Base-by-base conservation (phyloP, 2,113 vertebrate genomes). In the Macroglossus sobrinus region DNA sequence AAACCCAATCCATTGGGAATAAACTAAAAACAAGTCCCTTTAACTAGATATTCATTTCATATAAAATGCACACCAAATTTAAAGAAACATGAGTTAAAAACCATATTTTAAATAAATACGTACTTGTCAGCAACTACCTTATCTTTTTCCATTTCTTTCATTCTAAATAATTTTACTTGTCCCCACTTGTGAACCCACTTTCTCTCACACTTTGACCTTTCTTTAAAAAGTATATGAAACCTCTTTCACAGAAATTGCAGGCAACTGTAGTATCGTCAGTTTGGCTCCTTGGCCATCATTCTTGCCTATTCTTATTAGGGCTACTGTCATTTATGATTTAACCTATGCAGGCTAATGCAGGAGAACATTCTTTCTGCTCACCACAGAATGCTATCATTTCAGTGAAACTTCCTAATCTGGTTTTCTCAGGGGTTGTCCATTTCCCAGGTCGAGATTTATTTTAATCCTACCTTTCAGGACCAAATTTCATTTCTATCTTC, bases 11-110 rank as follows among this genome's bases (percentile, higher is more conserved):
- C 15, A 38, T 4, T 21, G 21, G 21, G 2, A 5, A 95, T 69
- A 93, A 94, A 68, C 59, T 55, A 55, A 89, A 88, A 30, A 66
- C 2, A 82, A 68, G 14, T 43, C 4, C 14, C 38, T 64, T 82
- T 59, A 92, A 75, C 81, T 82, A 78, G 38, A 78, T 21, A 11
- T n/a, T 71, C 87, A 93, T 82, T 91, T 94, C 45, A 66, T 90
- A 55, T 18, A 61, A 93, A 94, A 40, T 64, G 3, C 5, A 75
- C 6, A 64, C 13, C 66, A 74, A 50, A 78, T 90, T 57, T 59
- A 93, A 95, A 38, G 8, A 16, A 78, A 91, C 19, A 75, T 1
- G 21, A 86, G 8, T 43, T 4, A 84, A 24, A 95, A 91, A 53
- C 50, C 86, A 47, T 55, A 91, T 43, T 91, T 85, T 89, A 74